Base-by-base conservation (phyloP, 1,140 invertebrate species). In the Babylonia areolata region DNA sequence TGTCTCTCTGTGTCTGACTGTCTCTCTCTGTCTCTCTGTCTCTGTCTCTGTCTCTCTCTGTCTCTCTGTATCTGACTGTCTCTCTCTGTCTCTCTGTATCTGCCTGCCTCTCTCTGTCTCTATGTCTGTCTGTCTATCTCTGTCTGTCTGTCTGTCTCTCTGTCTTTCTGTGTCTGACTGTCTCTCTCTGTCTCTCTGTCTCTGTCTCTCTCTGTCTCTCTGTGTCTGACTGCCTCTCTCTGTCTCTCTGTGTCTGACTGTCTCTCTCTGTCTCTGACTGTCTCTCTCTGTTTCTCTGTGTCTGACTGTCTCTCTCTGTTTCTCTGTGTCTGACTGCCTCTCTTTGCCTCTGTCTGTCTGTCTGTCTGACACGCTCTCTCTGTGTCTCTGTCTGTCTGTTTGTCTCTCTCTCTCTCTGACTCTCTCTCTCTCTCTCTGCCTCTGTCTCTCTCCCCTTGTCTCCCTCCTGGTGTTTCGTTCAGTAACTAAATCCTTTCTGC, bases 211-310 rank as follows among this genome's bases (percentile, higher is more conserved):
- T 46, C 42, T 46, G 42, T 15, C 15, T 46, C 5, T 46, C 5
- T 46, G 42, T 46, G 42, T 46, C 5, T 15, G n/a, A n/a, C n/a
- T n/a, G n/a, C n/a, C n/a, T n/a, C 5, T 79, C 12, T 79, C 11
- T 79, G 39, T 79, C 12, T 35, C 5, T 20, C 9, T 77, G 3
- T 23, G 42, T 28, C 39, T 28, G 77, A 6, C 37, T 79, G 37
- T 79, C 3, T 42, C 3, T 79, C 3, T 79, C 3, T 79, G 37
- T 79, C 3, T 42, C 1, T 42, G 39, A 42, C 20, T 42, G 33
- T 79, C 37, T 79, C 37, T 79, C 37, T 79, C 37, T 79, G 71
- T 73, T 20, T 79, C 37, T 79, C 37, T 42, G 37, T 79, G n/a
- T n/a, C n/a, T n/a, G n/a, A n/a, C 6, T 37, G 1, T 78, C 9